Conservation (phyloP, 2,888 invertebrate species). For the Halocaridina rubra region DNA sequence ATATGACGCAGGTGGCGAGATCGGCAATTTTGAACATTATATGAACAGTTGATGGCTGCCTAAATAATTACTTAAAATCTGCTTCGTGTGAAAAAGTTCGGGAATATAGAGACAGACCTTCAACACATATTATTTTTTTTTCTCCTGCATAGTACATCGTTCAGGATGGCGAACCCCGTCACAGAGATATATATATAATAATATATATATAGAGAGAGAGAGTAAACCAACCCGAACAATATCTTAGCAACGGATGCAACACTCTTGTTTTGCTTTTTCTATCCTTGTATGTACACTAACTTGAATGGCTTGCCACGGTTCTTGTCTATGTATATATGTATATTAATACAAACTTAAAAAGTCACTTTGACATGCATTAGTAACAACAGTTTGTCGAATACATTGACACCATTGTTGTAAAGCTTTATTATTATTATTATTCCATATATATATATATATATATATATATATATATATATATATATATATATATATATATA, state of each 20-base stretch:
- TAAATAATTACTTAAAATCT: no score
- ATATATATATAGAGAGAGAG: background rate
- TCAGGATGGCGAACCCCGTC: conserved; percentile 36
- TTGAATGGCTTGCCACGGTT: conserved; percentile 40
- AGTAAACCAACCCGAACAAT: conserved; percentile 15
- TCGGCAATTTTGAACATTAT: conserved; percentile 19
- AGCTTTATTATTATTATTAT: background rate
- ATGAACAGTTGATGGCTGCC: background rate
- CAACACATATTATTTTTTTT: background rate
- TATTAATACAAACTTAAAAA: conserved; percentile 34
- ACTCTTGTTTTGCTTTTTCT: no score
- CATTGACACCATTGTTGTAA: conserved; percentile 28
- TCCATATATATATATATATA: no score
- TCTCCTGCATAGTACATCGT: no score
- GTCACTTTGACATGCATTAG: conserved; percentile 41
- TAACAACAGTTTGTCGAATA: conserved; percentile 27
- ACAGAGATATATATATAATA: background rate
- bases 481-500: no score
- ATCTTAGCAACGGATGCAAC: conserved; percentile 23
- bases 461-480: no score
- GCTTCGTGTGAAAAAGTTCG: no score
- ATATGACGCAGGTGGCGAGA: conserved; percentile 32
- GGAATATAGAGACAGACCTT: background rate
- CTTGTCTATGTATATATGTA: conserved; percentile 30
- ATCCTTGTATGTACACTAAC: conserved; percentile 32